A percentile compares a stretch with the other conserved stretches of the same genome.
These are phyloP conservation scores for Asbolus verrucosus DNA, from an alignment of 1,140 invertebrate genomes.

Conservation along the genomic window DNA sequence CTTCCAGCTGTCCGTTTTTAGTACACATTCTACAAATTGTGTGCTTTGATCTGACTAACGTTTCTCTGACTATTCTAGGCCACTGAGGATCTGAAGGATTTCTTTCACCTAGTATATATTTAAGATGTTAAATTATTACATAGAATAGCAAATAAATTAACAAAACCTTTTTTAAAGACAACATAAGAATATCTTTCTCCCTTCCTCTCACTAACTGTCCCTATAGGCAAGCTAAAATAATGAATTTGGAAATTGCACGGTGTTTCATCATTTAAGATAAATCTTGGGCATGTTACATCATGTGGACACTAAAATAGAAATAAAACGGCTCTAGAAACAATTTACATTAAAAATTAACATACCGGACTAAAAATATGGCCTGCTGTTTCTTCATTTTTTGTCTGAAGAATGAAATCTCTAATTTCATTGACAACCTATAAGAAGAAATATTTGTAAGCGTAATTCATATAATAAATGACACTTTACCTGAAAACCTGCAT, in stretches of 20 bases:
- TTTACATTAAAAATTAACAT: slow-evolving; percentile 64
- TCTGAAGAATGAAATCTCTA: slow-evolving; percentile 76
- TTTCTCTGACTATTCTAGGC: slow-evolving; percentile 81
- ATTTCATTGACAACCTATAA: slow-evolving; percentile 77
- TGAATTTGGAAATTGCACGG: slow-evolving; percentile 83
- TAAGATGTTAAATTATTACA: background rate
- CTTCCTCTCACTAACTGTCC: slow-evolving; percentile 60
- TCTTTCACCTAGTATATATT: slow-evolving; percentile 63
- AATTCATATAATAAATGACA: background rate
- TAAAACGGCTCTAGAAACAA: no score
- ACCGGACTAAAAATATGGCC: slow-evolving; percentile 82
- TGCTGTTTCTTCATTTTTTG: slow-evolving; percentile 62
- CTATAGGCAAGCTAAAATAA: slow-evolving; percentile 72
- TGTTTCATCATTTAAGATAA: slow-evolving; percentile 69
- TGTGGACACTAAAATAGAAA: slow-evolving; percentile 82
- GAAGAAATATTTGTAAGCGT: no score
- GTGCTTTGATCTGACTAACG: slow-evolving; percentile 75
- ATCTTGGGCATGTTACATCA: slow-evolving; percentile 79
- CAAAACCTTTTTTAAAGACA: slow-evolving; percentile 80
- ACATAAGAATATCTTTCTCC: slow-evolving; percentile 77
- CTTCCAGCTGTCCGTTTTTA: slow-evolving; percentile 77
- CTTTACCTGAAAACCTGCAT: slow-evolving; percentile 78
- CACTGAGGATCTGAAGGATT: slow-evolving; percentile 70
- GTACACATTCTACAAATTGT: slow-evolving; percentile 84
- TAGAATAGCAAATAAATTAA: background rate